Percentiles rank a stretch among this genome's conserved stretches.
These are phyloP conservation scores for Pissodes strobi DNA, from an alignment of 1,140 invertebrate genomes.

Conservation along the genomic window DNA sequence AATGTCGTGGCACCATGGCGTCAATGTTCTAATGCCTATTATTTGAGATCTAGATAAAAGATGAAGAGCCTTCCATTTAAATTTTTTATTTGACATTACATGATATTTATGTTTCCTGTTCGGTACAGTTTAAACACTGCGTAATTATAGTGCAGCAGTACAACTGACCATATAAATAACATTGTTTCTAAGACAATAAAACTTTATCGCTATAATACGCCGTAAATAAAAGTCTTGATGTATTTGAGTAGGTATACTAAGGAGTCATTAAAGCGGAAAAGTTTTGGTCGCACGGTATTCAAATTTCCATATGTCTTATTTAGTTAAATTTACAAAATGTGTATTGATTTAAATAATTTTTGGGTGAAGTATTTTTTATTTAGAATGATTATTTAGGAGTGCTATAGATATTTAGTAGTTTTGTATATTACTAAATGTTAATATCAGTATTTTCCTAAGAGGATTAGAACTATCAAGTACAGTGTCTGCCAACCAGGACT, in stretches of 20 bases:
- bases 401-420: no score
- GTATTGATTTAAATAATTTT: no score
- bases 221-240: constrained; percentile 8
- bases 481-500: no score
- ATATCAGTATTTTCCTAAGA: no score
- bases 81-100: constrained; percentile 32
- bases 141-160: constrained; percentile 20
- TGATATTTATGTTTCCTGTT: constrained; percentile 37
- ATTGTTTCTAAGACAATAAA: constrained; percentile 28
- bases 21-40: constrained; percentile 12
- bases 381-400: no score
- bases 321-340: no score
- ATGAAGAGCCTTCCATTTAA: constrained; percentile 36
- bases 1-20: no score
- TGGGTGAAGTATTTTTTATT: no score
- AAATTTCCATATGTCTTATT: no score
- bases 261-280: background rate
- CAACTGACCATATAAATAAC: constrained; percentile 15
- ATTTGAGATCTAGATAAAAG: constrained; percentile 22
- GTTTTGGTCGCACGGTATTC: constrained; percentile 6
- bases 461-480: no score
- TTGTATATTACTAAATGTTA: no score
- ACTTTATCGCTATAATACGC: background rate
- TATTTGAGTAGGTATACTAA: background rate
- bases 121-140: constrained; percentile 13